Evolutionary conservation across 2,888 invertebrate genomes (phyloP).

Genomic region (Thereva unica): DNA sequence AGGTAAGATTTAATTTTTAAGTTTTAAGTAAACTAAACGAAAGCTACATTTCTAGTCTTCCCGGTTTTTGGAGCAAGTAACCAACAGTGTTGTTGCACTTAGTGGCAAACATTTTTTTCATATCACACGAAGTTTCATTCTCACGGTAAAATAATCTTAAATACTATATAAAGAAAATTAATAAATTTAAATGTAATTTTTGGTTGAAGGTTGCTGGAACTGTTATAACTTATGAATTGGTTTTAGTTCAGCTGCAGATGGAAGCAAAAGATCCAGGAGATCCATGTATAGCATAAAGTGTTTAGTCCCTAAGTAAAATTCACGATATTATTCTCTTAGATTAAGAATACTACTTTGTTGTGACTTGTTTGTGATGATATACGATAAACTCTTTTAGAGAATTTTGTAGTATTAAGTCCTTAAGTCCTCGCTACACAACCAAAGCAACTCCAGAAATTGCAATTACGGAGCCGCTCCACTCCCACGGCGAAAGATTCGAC

Average conservation of each 20-base stretch:
- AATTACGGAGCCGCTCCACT: too few relatives aligned
- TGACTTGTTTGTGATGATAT: too few relatives aligned
- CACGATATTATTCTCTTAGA: too few relatives aligned
- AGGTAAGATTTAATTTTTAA: slow-evolving; percentile 51
- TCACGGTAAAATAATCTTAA: slow-evolving; percentile 57
- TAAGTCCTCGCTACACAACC: too few relatives aligned
- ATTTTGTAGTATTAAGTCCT: too few relatives aligned
- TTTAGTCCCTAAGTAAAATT: too few relatives aligned
- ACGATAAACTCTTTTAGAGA: too few relatives aligned
- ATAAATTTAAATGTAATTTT: slow-evolving; percentile 2
- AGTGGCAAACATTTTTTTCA: slow-evolving; percentile 63
- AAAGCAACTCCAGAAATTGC: too few relatives aligned
- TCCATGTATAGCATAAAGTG: slow-evolving; percentile 39
- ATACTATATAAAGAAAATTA: neutral
- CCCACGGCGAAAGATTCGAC: too few relatives aligned
- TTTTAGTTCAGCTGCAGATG: slow-evolving; percentile 44
- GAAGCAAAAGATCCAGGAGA: slow-evolving; percentile 45
- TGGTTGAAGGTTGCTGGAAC: slow-evolving; percentile 64
- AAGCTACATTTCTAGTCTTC: slow-evolving; percentile 56
- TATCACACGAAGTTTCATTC: slow-evolving; percentile 61
- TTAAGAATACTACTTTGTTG: too few relatives aligned
- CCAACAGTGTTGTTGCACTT: slow-evolving; percentile 60
- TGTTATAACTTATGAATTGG: slow-evolving; percentile 60
- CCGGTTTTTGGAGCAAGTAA: slow-evolving; percentile 61
- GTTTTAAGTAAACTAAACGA: neutral